Evolutionary conservation across 2,888 invertebrate genomes (phyloP).

Genomic region (Chydorus sphaericus): DNA sequence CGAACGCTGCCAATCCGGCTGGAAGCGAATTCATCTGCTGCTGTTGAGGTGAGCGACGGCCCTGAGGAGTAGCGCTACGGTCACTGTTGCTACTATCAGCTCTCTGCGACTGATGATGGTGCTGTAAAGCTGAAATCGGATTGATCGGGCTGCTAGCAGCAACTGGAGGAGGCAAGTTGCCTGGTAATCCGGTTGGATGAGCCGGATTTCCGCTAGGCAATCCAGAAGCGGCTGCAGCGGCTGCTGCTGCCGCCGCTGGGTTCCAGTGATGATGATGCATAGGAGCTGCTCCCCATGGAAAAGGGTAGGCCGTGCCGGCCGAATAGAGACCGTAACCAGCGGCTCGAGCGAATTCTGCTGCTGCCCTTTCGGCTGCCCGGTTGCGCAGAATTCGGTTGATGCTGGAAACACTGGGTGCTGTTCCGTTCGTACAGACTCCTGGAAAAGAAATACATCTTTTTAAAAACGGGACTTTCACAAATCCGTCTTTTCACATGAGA

Average conservation of each 20-base stretch:
- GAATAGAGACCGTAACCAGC: conserved; percentile 78
- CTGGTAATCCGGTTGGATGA: neutral
- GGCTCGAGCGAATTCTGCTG: conserved; percentile 84
- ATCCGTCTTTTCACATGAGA: no score
- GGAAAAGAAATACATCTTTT: conserved; percentile 21
- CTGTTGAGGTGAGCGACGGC: neutral
- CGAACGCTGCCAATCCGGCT: neutral
- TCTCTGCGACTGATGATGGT: neutral
- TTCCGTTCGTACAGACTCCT: conserved; percentile 90
- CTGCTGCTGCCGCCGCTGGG: conserved; percentile 40
- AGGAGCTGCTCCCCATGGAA: conserved; percentile 14
- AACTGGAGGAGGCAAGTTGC: neutral
- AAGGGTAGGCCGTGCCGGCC: conserved; percentile 28
- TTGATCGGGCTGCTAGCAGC: neutral
- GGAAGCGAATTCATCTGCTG: neutral
- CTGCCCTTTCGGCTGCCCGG: conserved; percentile 88
- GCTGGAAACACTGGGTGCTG: conserved; percentile 91
- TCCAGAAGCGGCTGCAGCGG: conserved; percentile 22
- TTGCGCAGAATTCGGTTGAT: conserved; percentile 92
- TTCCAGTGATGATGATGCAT: conserved; percentile 8
- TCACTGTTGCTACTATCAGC: neutral
- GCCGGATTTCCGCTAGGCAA: conserved; percentile 10
- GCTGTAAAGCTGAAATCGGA: no score
- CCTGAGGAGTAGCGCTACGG: neutral
- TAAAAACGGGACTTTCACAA: neutral